Conservation (phyloP, 2,113 vertebrate genomes). For the Lepidothrix coronata region DNA sequence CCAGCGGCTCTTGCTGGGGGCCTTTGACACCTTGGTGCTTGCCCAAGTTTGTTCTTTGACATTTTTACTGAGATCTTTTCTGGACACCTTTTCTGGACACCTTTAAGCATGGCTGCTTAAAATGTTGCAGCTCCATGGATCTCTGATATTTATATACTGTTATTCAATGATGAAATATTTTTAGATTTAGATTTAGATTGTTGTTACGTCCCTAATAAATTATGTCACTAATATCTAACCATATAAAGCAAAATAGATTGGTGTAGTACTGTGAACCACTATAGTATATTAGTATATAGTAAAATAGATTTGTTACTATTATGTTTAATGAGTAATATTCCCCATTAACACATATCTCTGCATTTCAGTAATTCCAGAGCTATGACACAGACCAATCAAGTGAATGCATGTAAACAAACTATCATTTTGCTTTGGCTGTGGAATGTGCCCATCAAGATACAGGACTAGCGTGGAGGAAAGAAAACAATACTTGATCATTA, state of each 20-base stretch:
- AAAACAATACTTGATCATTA: background rate
- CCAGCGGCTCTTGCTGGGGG: accelerated
- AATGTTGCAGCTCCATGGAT: background rate
- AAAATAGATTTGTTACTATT: background rate
- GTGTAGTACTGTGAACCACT: background rate
- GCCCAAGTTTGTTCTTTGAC: background rate
- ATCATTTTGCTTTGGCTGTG: background rate
- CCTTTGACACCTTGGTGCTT: background rate
- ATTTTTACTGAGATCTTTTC: background rate
- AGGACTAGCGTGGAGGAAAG: background rate
- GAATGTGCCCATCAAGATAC: background rate
- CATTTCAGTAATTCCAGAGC: background rate
- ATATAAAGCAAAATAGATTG: background rate
- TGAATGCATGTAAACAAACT: background rate
- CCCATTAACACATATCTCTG: background rate
- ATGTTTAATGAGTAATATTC: background rate
- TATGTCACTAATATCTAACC: background rate
- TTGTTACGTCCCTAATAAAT: background rate
- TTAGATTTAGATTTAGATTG: background rate
- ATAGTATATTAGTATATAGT: background rate
- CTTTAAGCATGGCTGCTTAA: background rate
- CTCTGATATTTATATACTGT: background rate
- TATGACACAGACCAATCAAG: background rate
- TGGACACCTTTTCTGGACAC: background rate
- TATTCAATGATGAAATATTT: background rate